A percentile compares a stretch with the other conserved stretches of the same genome.
These are phyloP conservation scores for Nasua narica DNA, from an alignment of 2,797 vertebrate genomes.

Conservation along the genomic window DNA sequence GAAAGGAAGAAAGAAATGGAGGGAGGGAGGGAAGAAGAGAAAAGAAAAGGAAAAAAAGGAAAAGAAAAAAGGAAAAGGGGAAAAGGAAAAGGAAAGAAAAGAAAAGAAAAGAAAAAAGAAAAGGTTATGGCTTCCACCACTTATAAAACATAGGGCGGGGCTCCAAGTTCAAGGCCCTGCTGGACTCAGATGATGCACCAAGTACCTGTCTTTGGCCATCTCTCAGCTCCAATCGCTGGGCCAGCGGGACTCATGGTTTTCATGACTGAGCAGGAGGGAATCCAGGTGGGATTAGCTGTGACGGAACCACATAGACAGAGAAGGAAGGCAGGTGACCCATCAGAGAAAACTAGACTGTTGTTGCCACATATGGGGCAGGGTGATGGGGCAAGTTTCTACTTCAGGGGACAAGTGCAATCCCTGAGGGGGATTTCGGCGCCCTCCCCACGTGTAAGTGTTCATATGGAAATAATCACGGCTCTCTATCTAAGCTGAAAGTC, in stretches of 20 bases:
- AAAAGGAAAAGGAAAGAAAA: rapidly evolving
- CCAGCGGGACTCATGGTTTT: not conserved
- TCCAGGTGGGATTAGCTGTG: not conserved
- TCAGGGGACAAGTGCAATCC: not conserved
- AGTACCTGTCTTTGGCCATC: not conserved
- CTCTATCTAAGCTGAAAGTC: not conserved
- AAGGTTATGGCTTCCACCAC: not conserved
- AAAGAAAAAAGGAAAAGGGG: too few species aligned
- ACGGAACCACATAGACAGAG: not conserved
- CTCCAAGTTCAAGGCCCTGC: not conserved
- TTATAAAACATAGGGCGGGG: not conserved
- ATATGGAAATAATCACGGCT: not conserved
- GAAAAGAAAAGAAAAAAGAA: too few species aligned
- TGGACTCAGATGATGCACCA: not conserved
- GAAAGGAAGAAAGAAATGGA: too few species aligned
- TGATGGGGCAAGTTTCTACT: not conserved
- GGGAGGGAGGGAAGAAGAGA: too few species aligned
- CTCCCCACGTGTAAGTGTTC: not conserved
- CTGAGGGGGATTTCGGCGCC: not conserved
- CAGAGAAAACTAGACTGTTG: not conserved
- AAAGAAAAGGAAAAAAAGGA: not conserved
- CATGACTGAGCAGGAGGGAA: not conserved
- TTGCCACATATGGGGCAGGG: not conserved
- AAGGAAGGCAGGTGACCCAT: not conserved
- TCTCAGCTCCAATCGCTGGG: not conserved